Evolutionary conservation across 2,113 vertebrate genomes (phyloP).

Genomic region (Labeo rohita): DNA sequence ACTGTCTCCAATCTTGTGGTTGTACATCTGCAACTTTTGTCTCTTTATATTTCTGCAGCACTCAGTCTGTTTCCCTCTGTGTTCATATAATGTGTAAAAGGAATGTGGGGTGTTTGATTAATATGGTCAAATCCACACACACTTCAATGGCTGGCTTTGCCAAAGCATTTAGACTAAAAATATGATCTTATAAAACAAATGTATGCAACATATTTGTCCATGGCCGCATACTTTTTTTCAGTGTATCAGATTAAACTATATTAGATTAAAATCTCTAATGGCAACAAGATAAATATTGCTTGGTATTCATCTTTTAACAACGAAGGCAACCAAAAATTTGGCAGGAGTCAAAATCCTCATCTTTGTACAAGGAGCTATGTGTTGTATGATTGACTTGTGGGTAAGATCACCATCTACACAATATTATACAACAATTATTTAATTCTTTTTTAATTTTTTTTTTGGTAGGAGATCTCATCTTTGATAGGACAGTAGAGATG

Average conservation of each 20-base stretch:
- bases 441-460: too few species aligned
- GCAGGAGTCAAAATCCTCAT: neutral
- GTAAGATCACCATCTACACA: neutral
- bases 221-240: neutral
- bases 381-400: neutral
- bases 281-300: neutral
- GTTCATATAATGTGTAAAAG: neutral
- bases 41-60: neutral
- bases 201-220: neutral
- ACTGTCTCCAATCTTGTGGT: conserved; percentile 1
- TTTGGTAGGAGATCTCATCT: too few species aligned
- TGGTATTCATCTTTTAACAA: neutral
- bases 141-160: neutral
- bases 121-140: neutral
- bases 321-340: neutral
- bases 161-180: neutral
- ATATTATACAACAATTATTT: neutral
- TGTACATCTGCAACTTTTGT: neutral
- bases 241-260: neutral
- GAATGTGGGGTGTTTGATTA: neutral
- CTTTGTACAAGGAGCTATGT: neutral
- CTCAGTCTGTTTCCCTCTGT: neutral
- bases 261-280: neutral
- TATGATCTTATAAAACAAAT: neutral
- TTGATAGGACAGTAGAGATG: too few species aligned